Percentiles rank a stretch among this genome's conserved stretches.
These are phyloP conservation scores for Pseudorhombus dupliciocellatus DNA, from an alignment of 2,113 vertebrate species.

Conservation along the genomic window DNA sequence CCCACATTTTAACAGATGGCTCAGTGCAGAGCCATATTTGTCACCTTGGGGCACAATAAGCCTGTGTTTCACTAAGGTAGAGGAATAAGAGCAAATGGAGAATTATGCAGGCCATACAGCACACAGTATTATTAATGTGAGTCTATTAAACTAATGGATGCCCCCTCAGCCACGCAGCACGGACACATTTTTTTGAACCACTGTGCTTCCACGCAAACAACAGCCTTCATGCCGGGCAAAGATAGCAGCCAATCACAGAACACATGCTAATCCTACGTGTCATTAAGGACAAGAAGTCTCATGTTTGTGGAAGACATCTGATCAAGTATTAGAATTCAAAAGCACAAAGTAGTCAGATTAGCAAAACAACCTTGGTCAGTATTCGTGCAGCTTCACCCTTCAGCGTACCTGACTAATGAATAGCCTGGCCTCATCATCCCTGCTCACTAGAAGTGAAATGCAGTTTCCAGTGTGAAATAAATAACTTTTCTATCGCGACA, in stretches of 20 bases:
- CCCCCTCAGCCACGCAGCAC: conserved; percentile 40
- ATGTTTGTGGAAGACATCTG: conserved; percentile 2
- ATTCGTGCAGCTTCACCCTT: conserved; percentile 18
- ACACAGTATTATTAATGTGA: conserved; percentile 49
- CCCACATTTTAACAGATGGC: conserved; percentile 6
- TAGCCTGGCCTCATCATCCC: conserved; percentile 13
- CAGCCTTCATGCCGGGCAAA: conserved; percentile 23
- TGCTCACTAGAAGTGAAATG: conserved; percentile 14
- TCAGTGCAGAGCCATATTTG: conserved; percentile 27
- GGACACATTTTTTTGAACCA: conserved; percentile 33
- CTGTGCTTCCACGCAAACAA: conserved; percentile 31
- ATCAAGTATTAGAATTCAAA: conserved; percentile 22
- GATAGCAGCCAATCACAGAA: conserved; percentile 25
- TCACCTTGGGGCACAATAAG: conserved; percentile 45
- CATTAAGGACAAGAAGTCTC: conserved; percentile 21
- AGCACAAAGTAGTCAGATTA: neutral
- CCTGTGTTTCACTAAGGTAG: conserved; percentile 32
- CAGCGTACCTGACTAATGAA: conserved; percentile 14
- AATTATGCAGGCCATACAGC: conserved; percentile 44
- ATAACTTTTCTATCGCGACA: conserved; percentile 26
- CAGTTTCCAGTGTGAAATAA: conserved; percentile 24
- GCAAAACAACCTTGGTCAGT: neutral
- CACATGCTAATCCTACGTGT: conserved; percentile 1
- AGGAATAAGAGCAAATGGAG: conserved; percentile 46
- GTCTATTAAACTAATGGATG: conserved; percentile 60